A percentile compares a stretch with the other conserved stretches of the same genome.
These are phyloP conservation scores for Archaeoteleia sp. DNA, from an alignment of 2,888 invertebrate genomes.

Conservation along the genomic window DNA sequence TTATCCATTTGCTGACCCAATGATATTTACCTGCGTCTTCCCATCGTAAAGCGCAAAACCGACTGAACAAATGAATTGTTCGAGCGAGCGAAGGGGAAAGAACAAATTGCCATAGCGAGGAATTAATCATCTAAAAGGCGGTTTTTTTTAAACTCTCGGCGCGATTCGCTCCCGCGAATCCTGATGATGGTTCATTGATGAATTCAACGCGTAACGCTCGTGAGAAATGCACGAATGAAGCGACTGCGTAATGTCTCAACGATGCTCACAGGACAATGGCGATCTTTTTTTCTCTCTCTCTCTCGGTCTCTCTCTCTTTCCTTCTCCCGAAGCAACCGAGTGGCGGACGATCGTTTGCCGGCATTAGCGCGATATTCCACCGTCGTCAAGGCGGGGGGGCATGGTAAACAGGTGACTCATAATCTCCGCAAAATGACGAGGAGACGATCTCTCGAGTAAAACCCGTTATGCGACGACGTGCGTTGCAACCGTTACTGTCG, in stretches of 20 bases:
- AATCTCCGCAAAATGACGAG: conserved; percentile 16
- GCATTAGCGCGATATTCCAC: conserved; percentile 26
- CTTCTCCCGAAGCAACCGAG: conserved; percentile 11
- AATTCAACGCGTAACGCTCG: conserved; percentile 25
- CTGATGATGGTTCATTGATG: conserved; percentile 33
- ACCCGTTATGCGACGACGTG: conserved; percentile 41
- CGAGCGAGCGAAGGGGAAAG: too few species aligned
- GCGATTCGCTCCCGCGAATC: too few species aligned
- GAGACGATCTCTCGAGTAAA: conserved; percentile 34
- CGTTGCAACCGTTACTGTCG: conserved; percentile 10
- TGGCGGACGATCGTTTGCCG: conserved; percentile 36
- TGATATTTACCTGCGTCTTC: conserved; percentile 25
- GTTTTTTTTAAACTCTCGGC: too few species aligned
- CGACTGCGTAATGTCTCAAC: conserved; percentile 23
- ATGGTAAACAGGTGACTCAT: conserved; percentile 43
- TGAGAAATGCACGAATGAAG: conserved; percentile 10
- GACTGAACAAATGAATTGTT: too few species aligned
- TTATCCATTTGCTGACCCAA: too few species aligned
- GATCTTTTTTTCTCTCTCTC: too few species aligned
- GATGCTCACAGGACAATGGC: conserved; percentile 38
- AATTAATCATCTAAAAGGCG: too few species aligned
- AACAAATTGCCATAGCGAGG: too few species aligned
- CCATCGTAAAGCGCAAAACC: neutral
- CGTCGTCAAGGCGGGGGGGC: conserved; percentile 20
- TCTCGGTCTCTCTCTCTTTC: too few species aligned